phyloP scores from a whole-genome alignment of 2,797 vertebrate species.

The Steatocranus sp. region DNA sequence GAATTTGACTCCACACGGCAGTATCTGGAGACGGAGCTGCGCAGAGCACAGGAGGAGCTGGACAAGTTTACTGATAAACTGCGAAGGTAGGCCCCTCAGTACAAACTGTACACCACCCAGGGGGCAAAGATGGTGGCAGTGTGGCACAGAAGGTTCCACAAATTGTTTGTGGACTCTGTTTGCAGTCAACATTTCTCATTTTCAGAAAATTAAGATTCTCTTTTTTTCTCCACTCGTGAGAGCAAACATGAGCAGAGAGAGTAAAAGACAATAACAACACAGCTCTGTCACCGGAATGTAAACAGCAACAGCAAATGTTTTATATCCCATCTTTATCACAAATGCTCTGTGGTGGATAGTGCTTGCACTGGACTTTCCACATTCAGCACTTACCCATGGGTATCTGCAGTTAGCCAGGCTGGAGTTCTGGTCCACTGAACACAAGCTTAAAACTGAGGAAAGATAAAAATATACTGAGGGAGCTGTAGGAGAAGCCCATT shows the following conservation, averaged over 20 bases:
- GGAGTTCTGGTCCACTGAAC: conserved; percentile 4
- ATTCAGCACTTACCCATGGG: background rate
- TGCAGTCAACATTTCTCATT: background rate
- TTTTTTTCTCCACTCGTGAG: background rate
- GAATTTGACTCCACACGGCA: conserved; percentile 95
- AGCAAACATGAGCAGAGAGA: background rate
- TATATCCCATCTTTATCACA: background rate
- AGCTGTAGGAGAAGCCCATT: background rate
- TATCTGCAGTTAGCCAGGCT: background rate
- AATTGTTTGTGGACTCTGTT: background rate
- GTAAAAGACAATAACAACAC: background rate
- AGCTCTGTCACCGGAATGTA: background rate
- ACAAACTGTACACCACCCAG: background rate
- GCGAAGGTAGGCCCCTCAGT: conserved; percentile 77
- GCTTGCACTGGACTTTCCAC: background rate
- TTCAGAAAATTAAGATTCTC: background rate
- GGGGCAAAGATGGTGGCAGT: background rate
- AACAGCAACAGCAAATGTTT: background rate
- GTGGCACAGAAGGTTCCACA: background rate
- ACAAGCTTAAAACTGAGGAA: conserved; percentile 4
- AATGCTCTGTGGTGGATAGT: background rate
- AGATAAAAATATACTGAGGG: background rate
- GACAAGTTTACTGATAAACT: conserved; percentile 98
- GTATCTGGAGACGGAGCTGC: conserved; percentile 95
- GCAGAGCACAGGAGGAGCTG: conserved; percentile 94